Base-by-base conservation (phyloP, 2,888 invertebrate genomes). In the Rhagonycha fulva region DNA sequence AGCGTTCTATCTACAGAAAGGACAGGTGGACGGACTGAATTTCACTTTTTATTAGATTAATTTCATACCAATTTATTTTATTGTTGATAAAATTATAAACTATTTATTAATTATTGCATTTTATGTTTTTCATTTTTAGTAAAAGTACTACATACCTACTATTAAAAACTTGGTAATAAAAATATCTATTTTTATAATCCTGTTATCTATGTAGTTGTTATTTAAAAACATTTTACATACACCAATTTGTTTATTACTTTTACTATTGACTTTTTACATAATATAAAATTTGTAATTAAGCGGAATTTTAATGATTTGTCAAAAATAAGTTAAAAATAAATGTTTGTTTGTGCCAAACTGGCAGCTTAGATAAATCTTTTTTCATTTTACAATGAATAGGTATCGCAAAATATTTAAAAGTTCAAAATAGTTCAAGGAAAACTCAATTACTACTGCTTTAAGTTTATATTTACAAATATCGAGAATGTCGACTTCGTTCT, bases 301-400 rank as follows among this genome's bases (percentile, higher is more conserved):
- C n/a, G n/a, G 47, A 47, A 47, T 47, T 47, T 47, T 47, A 47
- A 47, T 47, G n/a, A 47, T 47, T 66, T 66, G 63, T 66, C 63
- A 66, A 66, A 66, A 47, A n/a, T 62, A 24, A 24, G 24, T 66
- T 66, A 66, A 66, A 66, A 66, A 66, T 66, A 66, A 66, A 19
- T n/a, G n/a, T 66, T 66, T 66, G 63, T 26, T 66, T 66, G 63
- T 66, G 63, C 63, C 63, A 66, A 66, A 66, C 23, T 66, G 63
- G 26, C 63, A 66, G 24, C 14, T 24, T 24, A 66, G 14, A 62
- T 66, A 66, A 66, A 66, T 66, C 24, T 26, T 66, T 66, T 66
- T 66, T 12, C 4, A 66, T 12, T 24, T 66, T 66, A 66, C 23
- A 66, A 66, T n/a, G n/a, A 66, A 66, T 24, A 19, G 19, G 19